Conservation (phyloP, 2,888 invertebrate species). For the Stegana nigrithorax region DNA sequence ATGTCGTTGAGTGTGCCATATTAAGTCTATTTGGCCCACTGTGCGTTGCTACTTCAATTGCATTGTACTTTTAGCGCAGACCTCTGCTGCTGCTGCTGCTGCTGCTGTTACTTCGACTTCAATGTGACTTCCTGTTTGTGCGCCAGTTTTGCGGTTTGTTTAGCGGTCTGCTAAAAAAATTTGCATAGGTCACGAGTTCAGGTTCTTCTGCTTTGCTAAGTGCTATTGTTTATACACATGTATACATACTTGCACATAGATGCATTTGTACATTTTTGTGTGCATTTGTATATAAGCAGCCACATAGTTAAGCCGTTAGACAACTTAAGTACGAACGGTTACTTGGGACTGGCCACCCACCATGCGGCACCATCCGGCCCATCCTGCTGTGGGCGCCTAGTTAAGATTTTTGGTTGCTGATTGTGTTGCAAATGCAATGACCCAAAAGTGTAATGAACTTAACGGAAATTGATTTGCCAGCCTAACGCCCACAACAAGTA, state of each 20-base stretch:
- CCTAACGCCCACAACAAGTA: slow-evolving; percentile 60
- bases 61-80: slow-evolving; percentile 42
- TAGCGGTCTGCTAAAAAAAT: slow-evolving; percentile 41
- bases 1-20: no score
- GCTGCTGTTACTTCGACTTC: slow-evolving; percentile 44
- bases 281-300: slow-evolving; percentile 13
- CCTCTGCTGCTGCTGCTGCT: no score
- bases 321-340: no score
- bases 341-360: no score
- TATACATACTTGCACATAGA: slow-evolving; percentile 20
- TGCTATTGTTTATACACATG: no score
- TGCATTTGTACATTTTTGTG: slow-evolving; percentile 26
- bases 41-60: slow-evolving; percentile 29
- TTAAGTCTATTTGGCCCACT: no score
- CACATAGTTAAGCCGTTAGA: no score
- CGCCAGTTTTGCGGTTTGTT: slow-evolving; percentile 50
- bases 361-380: no score
- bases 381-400: no score
- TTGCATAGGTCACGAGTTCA: slow-evolving; percentile 66
- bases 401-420: not conserved
- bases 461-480: slow-evolving; percentile 55
- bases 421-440: slow-evolving; percentile 31
- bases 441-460: slow-evolving; percentile 61
- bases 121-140: slow-evolving; percentile 56
- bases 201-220: slow-evolving; percentile 39